Conservation (phyloP, 2,113 vertebrate genomes). For the Perccottus glenii region DNA sequence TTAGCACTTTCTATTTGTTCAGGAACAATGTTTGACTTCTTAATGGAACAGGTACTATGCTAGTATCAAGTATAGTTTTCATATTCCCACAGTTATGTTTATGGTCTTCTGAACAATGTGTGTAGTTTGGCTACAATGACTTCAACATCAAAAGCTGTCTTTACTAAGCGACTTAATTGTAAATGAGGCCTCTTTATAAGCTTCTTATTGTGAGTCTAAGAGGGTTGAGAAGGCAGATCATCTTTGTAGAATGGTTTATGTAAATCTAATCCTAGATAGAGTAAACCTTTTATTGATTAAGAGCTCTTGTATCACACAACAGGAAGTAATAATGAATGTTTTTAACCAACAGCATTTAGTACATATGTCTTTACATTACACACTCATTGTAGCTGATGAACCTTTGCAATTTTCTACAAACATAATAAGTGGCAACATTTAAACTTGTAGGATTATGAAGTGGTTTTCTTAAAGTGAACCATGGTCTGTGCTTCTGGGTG, state of each 20-base stretch:
- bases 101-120: neutral
- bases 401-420: too few species aligned
- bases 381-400: too few species aligned
- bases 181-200: conserved; percentile 24
- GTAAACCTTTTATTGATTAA: conserved; percentile 19
- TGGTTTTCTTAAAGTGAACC: neutral
- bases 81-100: neutral
- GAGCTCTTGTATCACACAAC: neutral
- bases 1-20: neutral
- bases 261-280: conserved; percentile 22
- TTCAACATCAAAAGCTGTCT: neutral
- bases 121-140: neutral
- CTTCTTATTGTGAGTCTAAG: conserved; percentile 19
- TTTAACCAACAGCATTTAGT: neutral
- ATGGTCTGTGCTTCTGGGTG: neutral
- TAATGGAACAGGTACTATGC: neutral
- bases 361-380: too few species aligned
- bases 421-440: too few species aligned
- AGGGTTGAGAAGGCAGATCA: conserved; percentile 7
- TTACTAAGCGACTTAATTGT: neutral
- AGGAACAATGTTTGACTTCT: neutral
- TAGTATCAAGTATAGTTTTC: too few species aligned
- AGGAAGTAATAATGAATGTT: neutral
- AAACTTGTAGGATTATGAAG: too few species aligned
- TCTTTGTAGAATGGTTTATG: conserved; percentile 16